phyloP scores from a whole-genome alignment of 2,797 vertebrate genomes.

The Champsocephalus esox region DNA sequence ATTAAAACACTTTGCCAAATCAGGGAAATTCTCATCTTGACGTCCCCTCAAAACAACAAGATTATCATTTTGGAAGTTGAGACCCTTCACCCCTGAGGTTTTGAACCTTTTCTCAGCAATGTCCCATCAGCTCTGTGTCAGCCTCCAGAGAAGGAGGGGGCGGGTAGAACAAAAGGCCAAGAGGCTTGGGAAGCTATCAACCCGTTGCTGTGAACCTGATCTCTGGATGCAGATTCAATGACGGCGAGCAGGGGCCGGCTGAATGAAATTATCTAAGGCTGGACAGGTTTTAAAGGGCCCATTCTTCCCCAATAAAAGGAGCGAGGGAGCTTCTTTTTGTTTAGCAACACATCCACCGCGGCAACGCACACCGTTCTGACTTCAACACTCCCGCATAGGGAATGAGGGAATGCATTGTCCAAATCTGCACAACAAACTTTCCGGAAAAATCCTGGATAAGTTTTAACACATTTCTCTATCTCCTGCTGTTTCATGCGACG shows the following conservation, averaged over 20 bases:
- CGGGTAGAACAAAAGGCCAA: conserved; percentile 92
- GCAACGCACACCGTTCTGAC: conserved; percentile 67
- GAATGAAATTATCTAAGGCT: conserved; percentile 99
- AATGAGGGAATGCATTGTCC: conserved; percentile 34
- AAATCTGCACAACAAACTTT: conserved; percentile 47
- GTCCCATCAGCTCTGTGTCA: conserved; percentile 91
- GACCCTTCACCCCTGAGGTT: conserved; percentile 72
- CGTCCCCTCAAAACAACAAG: conserved; percentile 6
- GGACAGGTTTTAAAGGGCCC: conserved; percentile 97
- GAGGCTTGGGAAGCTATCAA: conserved; percentile 98
- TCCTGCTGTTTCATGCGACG: conserved; percentile 40
- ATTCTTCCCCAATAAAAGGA: conserved; percentile 88
- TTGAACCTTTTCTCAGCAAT: conserved; percentile 92
- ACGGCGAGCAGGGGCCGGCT: conserved; percentile 86
- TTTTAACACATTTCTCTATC: conserved; percentile 16
- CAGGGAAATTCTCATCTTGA: not conserved
- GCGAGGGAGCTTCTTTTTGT: conserved; percentile 78
- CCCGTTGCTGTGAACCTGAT: conserved; percentile 95
- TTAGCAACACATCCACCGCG: conserved; percentile 65
- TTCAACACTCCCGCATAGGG: conserved; percentile 57
- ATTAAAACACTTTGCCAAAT: conserved; percentile 4
- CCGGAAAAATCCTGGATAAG: conserved; percentile 15
- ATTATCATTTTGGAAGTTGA: conserved; percentile 18
- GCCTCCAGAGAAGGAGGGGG: conserved; percentile 74
- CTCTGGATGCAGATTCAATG: conserved; percentile 94